Base-by-base conservation (phyloP, 2,888 invertebrate genomes). In the Chrysomela aeneicollis region DNA sequence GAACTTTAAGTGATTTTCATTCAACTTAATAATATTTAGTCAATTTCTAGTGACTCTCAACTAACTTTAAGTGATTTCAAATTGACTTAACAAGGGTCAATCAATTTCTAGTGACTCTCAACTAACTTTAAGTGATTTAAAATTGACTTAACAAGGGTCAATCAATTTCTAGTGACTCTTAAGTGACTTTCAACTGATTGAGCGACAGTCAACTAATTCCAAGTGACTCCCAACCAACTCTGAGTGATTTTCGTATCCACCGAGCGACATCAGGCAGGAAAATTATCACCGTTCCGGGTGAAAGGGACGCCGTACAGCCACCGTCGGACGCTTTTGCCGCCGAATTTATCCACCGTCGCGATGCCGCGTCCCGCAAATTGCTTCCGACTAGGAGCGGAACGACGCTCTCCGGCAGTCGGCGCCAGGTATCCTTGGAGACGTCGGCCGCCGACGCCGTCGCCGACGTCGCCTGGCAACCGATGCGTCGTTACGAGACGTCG, bases 401-500 rank as follows among this genome's bases (percentile, higher is more conserved):
- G 26, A 15, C 26, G 85, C 83, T 86, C 81, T 72, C 86, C 76
- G 85, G 86, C 78, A 84, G 86, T 82, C 86, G 87, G 74, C 88
- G 85, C 77, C 85, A 71, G 87, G 87, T 81, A 83, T 87, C 81
- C 82, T 81, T 81, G 82, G 83, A 83, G 84, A 82, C 83, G 82
- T 78, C 79, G 80, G 79, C 79, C 80, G 79, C 76, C 80, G 79
- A 78, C 70, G 69, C 68, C 68, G 66, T 66, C 64, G 70, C 69
- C 70, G 72, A 74, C 74, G 77, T 71, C 68, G 59, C 71, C 47
- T 62, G 65, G 68, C 69, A 66, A 70, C 68, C 59, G 54, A 37
- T 46, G 53, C 68, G 65, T 61, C 71, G 66, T 26, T 26, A 26
- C 26, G 26, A 26, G 26, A 26, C 59, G 61, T 15, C 61, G 58